A percentile compares a stretch with the other conserved stretches of the same genome.
These are phyloP conservation scores for Drosophila miranda DNA, from an alignment of 1,140 invertebrate species.

Conservation along the genomic window DNA sequence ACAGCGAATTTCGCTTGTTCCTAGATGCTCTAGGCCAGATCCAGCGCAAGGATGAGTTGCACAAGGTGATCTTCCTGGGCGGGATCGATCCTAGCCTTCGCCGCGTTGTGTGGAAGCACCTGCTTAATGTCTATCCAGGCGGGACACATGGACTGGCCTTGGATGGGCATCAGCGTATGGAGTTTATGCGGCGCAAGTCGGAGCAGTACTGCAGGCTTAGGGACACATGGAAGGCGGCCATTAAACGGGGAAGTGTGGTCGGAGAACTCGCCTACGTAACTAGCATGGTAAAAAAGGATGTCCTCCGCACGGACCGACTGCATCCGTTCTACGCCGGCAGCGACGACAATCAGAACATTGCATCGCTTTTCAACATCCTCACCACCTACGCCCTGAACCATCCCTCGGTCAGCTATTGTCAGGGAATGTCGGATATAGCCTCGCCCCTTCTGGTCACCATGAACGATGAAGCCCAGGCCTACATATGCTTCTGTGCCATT, in stretches of 20 bases:
- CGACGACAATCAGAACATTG: constrained; percentile 98
- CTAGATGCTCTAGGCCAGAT: constrained; percentile 96
- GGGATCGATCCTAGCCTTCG: constrained; percentile 93
- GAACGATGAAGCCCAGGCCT: constrained; percentile 98
- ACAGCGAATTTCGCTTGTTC: constrained; percentile 94
- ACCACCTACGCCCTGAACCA: constrained; percentile 97
- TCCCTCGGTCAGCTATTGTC: constrained; percentile 97
- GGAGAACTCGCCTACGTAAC: constrained; percentile 94
- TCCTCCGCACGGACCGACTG: constrained; percentile 96
- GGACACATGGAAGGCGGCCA: constrained; percentile 91
- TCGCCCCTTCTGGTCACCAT: constrained; percentile 97
- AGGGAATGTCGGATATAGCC: constrained; percentile 98
- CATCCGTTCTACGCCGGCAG: constrained; percentile 95
- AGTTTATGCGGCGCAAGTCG: constrained; percentile 96
- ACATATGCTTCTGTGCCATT: constrained; percentile 97
- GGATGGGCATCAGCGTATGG: constrained; percentile 93
- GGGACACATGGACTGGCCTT: constrained; percentile 90
- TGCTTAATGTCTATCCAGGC: constrained; percentile 97
- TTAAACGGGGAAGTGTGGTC: constrained; percentile 89
- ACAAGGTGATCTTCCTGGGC: constrained; percentile 93
- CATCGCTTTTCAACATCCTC: constrained; percentile 95
- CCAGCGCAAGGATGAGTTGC: constrained; percentile 91
- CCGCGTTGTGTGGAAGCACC: constrained; percentile 98
- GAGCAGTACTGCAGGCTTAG: constrained; percentile 93
- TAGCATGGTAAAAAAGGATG: constrained; percentile 98